Evolutionary conservation across 2,113 vertebrate species (phyloP).

Genomic region (Platysternon megacephalum): DNA sequence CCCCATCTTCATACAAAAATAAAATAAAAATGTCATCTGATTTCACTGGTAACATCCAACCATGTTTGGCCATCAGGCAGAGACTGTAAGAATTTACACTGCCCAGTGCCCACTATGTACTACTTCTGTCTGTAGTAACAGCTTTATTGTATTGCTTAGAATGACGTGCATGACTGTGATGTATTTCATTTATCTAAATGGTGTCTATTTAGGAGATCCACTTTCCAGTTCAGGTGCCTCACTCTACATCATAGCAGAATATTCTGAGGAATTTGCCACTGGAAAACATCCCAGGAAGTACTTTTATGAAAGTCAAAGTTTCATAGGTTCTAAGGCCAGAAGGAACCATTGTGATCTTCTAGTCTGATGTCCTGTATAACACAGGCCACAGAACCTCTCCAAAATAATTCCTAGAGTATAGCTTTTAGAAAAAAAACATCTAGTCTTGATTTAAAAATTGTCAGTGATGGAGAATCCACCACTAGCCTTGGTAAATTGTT

Average conservation of each 20-base stretch:
- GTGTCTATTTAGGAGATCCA: not conserved
- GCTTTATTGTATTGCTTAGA: not conserved
- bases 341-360: too few relatives aligned
- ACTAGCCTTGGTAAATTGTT: too few relatives aligned
- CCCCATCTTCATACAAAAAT: not conserved
- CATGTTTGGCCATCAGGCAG: not conserved
- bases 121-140: not conserved
- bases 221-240: conserved; percentile 12
- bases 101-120: not conserved
- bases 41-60: not conserved
- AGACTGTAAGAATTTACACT: not conserved
- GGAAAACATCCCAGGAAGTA: not conserved
- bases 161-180: not conserved
- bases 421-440: too few relatives aligned
- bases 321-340: too few relatives aligned
- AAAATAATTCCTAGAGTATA: too few relatives aligned
- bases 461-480: too few relatives aligned
- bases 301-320: not conserved
- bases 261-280: not conserved
- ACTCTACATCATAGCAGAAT: not conserved
- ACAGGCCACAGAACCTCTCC: too few relatives aligned
- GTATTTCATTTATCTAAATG: not conserved
- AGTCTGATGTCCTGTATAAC: too few relatives aligned
- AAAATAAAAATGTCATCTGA: not conserved
- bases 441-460: too few relatives aligned